These are phyloP conservation scores for Porites rus DNA, from an alignment of 92 coral and sea anemone species.

Conservation along the genomic window DNA sequence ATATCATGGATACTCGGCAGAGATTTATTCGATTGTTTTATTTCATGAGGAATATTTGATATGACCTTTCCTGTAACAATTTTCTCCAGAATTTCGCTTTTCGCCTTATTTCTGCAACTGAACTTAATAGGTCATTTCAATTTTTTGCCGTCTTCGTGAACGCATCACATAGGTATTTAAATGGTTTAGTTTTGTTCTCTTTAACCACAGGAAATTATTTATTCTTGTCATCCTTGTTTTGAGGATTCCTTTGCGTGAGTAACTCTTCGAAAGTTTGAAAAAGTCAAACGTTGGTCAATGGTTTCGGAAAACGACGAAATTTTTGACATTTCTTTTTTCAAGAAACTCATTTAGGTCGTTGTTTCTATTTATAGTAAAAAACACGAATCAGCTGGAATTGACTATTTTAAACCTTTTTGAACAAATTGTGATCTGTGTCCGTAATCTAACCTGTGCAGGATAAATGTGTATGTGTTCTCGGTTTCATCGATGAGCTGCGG, in stretches of 20 bases:
- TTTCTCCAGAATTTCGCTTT: neutral
- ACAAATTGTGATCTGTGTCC: neutral
- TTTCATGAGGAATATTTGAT: neutral
- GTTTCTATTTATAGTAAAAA: conserved; percentile 41
- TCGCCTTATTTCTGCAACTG: too few species aligned
- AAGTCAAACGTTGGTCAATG: neutral
- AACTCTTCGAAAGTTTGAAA: conserved; percentile 1
- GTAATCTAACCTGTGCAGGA: neutral
- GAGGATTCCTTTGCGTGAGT: conserved; percentile 23
- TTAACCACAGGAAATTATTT: conserved; percentile 1
- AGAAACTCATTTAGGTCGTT: conserved; percentile 2
- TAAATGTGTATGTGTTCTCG: neutral
- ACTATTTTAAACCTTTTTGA: conserved; percentile 2
- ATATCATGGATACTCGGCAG: too few species aligned
- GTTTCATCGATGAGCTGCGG: neutral
- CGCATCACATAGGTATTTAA: conserved; percentile 1
- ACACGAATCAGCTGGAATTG: neutral
- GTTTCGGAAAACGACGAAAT: conserved; percentile 32
- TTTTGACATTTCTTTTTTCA: conserved; percentile 25
- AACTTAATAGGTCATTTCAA: neutral
- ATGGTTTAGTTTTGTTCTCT: conserved; percentile 2
- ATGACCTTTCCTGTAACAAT: neutral
- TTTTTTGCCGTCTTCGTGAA: neutral
- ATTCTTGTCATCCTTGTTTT: conserved; percentile 5
- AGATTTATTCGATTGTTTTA: neutral